Evolutionary conservation across 2,113 vertebrate genomes (phyloP), one percentile per base, ranked within the genome.

Genomic region (Sphaerodactylus townsendi): DNA sequence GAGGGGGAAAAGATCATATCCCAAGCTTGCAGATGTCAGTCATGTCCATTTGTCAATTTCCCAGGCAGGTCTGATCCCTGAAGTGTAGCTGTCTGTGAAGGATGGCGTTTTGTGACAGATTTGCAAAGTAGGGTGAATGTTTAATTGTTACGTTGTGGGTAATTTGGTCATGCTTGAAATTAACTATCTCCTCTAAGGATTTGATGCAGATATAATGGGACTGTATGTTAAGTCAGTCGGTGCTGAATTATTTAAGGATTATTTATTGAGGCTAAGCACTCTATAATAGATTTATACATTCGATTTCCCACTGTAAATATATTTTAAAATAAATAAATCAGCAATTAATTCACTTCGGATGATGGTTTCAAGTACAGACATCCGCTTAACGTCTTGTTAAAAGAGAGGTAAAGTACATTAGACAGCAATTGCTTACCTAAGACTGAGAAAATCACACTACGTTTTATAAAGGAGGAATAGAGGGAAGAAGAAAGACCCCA

Each of bases 321-420:
- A 86, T 90, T 95, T 95, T 95, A 92, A 75, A 92, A 96, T 94
- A 95, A 94, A 96, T 96, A 93, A 95, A 94, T 94, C 53, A 80
- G 75, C 82, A 81, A 82, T 87, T 89, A 86, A 88, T 91, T 89
- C 89, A 82, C 80, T 87, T 89, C 81, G 44, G 88, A 81, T 92
- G 92, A 91, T 92, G 92, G 92, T 71, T 71, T 35, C 86, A 79
- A 35, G 39, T 82, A 84, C 71, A 80, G 76, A 33, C 37, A 35
- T 71, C 85, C 33, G 19, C 82, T 89, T 81, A 85, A 75, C 76
- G 89, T 85, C 81, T 81, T 80, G 59, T 88, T 91, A 90, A 80
- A 83, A 90, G 71, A 88, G 79, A n/a, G 4, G 21, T 85, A 87
- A 92, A 82, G 85, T 84, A 83, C 73, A 86, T 85, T 91, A 93